Base-by-base conservation (phyloP, 2,113 vertebrate species). In the Colaptes auratus region DNA sequence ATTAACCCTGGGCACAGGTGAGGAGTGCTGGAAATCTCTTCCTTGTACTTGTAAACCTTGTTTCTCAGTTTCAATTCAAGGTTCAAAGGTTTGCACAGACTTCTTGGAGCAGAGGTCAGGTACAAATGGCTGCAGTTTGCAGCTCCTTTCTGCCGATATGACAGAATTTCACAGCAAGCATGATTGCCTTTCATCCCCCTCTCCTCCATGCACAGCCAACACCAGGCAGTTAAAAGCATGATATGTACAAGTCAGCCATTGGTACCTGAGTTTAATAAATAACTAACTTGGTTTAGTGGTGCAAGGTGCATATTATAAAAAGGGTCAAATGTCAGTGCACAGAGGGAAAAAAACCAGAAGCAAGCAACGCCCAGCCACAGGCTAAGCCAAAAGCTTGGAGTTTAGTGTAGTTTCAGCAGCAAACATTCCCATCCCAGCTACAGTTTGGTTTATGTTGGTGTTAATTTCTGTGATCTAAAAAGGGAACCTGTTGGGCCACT, bases 251-350 rank as follows among this genome's bases (percentile, higher is more conserved):
- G 97, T 98, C 97, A 97, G 96, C 95, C 96, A 97, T 97, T 97
- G 97, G 97, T 97, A 98, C 97, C 94, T 73, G 21, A 53, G 96
- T 94, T 98, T 98, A 98, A 98, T 98, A 95, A 98, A 92, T 98
- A 98, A 98, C 98, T 96, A 96, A 80, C 95, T 95, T 84, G 87
- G 96, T 97, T 98, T 96, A 86, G 93, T 73, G 95, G 97, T 97
- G 96, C 97, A 97, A 98, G 97, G 97, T 98, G 94, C 97, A 96
- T 84, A 90, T 97, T 98, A 97, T 96, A 97, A 97, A 97, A 97
- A 93, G 95, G 97, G 97, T 97, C 97, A 97, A 96, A 97, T 98
- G 96, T 97, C 96, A 96, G 52, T 35, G 80, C 92, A 94, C 92
- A 92, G 85, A 93, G 86, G 50, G 90, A 89, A 89, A 74, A 64